Evolutionary conservation across 2,888 invertebrate species (phyloP).

Genomic region (Ennomos erosarius): DNA sequence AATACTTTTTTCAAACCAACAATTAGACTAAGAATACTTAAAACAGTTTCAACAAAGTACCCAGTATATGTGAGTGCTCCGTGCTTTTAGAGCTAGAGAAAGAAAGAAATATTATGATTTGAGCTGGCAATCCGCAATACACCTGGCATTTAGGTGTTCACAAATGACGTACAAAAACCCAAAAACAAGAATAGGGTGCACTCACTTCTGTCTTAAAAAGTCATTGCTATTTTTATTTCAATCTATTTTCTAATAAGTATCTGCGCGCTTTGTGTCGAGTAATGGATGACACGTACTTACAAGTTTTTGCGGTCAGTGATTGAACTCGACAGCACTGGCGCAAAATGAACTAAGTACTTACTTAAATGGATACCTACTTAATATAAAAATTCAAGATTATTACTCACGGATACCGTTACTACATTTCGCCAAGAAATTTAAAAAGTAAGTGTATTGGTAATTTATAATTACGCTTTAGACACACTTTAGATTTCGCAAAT

Average conservation of each 20-base stretch:
- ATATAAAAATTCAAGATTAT: conserved; percentile 14
- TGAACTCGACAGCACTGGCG: conserved; percentile 18
- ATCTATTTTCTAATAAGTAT: conserved; percentile 19
- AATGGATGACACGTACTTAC: conserved; percentile 27
- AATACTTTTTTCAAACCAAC: too few species aligned
- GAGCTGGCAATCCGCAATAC: background rate
- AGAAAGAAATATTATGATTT: too few species aligned
- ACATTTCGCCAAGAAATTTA: background rate
- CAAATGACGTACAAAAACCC: too few species aligned
- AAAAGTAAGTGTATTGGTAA: background rate
- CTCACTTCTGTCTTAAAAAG: too few species aligned
- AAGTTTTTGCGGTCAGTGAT: conserved; percentile 30
- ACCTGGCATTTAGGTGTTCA: background rate
- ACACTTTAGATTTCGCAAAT: too few species aligned
- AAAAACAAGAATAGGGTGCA: too few species aligned
- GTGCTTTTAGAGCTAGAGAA: too few species aligned
- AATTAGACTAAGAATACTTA: too few species aligned
- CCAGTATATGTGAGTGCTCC: too few species aligned
- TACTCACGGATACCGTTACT: background rate
- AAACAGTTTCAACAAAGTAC: too few species aligned
- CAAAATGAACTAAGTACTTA: conserved; percentile 21
- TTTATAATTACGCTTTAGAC: too few species aligned
- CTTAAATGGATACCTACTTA: conserved; percentile 12
- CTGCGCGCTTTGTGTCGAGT: conserved; percentile 7
- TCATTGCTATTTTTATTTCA: background rate